Base-by-base conservation (phyloP, 2,113 vertebrate genomes). In the Ceratotherium simum region DNA sequence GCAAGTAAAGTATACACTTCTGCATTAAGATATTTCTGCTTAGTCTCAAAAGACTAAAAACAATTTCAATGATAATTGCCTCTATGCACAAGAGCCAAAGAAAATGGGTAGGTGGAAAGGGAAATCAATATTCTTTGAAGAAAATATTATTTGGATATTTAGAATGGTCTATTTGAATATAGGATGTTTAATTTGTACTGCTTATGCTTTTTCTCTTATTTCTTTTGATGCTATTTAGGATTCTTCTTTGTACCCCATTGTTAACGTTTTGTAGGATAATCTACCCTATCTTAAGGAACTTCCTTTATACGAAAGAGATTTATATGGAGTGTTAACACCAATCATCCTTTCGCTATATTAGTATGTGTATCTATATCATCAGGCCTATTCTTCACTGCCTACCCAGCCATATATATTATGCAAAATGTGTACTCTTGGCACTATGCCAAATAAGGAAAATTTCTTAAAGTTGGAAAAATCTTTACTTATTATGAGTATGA, bases 1-100 rank as follows among this genome's bases (percentile, higher is more conserved):
- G 72, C 65, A 97, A 85, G 20, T 46, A 83, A 97, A 92, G 46
- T 60, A 3, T 54, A 58, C 16, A 42, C 46, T 95, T 96, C 27
- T 91, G 18, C 20, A 65, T 93, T 76, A 75, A 84, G 36, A 60
- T 70, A 78, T 72, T 91, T 95, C 42, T 95, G 25, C 13, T 39
- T 78, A 17, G 62, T 94, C 67, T 91, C 82, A 31, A 91, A 93
- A 95, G 86, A 82, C 65, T 78, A 81, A 96, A 97, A 93, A 72
- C 60, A 86, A 95, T 70, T 92, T 96, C 97, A 98, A 97, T 96
- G 72, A 86, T 96, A 95, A 96, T 88, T 97, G 39, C 65, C 5
- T 91, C 6, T 64, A 80, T 42, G 27, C 29, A 70, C 11, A 96
- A 87, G 33, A 83, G 3, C 9, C 33, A 8, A 21, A 69, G 23